Percentiles rank a stretch among this genome's conserved stretches.
Evolutionary conservation across 1,140 invertebrate species (phyloP).

Genomic region (Musca domestica): DNA sequence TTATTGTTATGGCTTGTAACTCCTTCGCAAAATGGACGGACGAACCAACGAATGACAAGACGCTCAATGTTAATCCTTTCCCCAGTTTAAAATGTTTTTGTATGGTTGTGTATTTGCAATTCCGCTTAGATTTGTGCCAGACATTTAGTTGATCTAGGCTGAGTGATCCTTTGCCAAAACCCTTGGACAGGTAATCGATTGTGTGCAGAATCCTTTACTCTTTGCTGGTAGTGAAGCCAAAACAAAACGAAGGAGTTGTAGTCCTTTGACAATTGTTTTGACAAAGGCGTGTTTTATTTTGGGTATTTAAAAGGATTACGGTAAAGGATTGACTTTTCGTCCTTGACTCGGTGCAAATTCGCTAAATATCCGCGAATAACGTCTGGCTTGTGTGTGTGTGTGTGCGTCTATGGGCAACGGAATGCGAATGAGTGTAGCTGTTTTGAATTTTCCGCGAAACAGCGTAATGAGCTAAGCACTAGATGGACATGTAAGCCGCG

Average conservation of each 20-base stretch:
- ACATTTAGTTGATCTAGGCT: slow-evolving; percentile 7
- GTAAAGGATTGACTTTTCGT: slow-evolving; percentile 51
- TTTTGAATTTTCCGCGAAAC: slow-evolving; percentile 6
- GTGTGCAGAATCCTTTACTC: slow-evolving; percentile 30
- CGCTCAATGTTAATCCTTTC: no score
- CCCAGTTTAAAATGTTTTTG: slow-evolving; percentile 16
- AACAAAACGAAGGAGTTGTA: slow-evolving; percentile 30
- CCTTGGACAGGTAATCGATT: neutral
- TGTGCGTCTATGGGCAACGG: neutral
- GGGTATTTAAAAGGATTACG: slow-evolving; percentile 52
- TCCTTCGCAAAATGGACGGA: slow-evolving; percentile 33
- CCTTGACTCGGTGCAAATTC: slow-evolving; percentile 37
- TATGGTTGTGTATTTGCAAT: slow-evolving; percentile 37
- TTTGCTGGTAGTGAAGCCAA: slow-evolving; percentile 9
- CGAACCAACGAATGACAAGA: neutral
- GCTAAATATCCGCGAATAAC: neutral
- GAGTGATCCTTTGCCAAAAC: neutral
- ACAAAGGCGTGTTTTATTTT: slow-evolving; percentile 52
- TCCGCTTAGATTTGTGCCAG: slow-evolving; percentile 2
- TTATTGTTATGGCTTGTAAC: slow-evolving; percentile 53
- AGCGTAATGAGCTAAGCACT: neutral
- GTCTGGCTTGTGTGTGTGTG: neutral
- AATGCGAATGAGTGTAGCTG: neutral
- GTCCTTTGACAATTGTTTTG: slow-evolving; percentile 38
- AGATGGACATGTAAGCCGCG: no score